Base-by-base conservation (phyloP, 2,797 vertebrate genomes). In the Ctenosaura bakeri region DNA sequence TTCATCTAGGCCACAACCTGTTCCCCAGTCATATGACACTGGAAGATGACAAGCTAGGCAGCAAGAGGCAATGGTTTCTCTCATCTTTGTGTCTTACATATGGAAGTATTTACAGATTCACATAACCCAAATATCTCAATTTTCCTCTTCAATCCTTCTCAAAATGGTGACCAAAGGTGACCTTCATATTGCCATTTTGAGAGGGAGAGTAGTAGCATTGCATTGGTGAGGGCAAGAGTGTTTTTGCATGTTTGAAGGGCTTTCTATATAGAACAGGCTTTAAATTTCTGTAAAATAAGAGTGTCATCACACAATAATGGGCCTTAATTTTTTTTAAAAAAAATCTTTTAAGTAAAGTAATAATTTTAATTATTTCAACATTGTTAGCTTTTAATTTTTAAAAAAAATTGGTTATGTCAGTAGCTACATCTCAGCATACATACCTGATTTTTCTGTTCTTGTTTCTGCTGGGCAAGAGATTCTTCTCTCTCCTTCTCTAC, bases 361-460 rank as follows among this genome's bases (percentile, higher is more conserved):
- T 69, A 32, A 69, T 69, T 69, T 12, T 12, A 69, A 69, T 69
- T 38, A 85, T 84, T 81, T 95, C 79, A 94, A 93, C 0, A 22
- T 42, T 91, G 50, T 73, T 62, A 56, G 79, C 81, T 46, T 91
- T 91, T 46, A 42, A 77, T 20, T 77, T 18, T 42, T 78, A 29
- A 46, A 50, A 38, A 29, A 50, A 38, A 29, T 8, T 8, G 42
- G 50, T 14, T 16, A 24, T 78, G 26, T 50, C 22, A 20, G 22
- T 42, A 42, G 38, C 16, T 76, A 18, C 18, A 38, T 35, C 6
- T 54, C 90, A 69, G 74, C 50, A n/a, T 66, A 88, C 86, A 86
- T 98, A 99, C 99, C 98, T 99, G 99, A 97, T 98, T 99, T 96
- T 98, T 99, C 95, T 99, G 99, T 90, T 99, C 99, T 94, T 99